These are phyloP conservation scores for Nyleta sp. DNA, from an alignment of 2,888 invertebrate genomes.

Conservation along the genomic window DNA sequence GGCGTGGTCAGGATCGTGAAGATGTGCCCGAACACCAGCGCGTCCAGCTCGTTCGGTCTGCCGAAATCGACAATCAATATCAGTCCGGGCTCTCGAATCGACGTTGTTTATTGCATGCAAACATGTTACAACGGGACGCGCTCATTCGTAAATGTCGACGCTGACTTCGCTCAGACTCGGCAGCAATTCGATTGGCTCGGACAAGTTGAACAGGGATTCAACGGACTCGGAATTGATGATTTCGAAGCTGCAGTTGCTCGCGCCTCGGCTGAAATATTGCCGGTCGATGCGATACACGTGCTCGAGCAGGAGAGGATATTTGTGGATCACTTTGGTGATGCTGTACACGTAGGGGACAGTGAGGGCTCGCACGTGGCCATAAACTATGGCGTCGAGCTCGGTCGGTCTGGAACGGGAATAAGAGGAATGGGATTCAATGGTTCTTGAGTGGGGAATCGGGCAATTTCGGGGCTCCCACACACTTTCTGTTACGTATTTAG, in stretches of 20 bases:
- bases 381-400: conserved; percentile 91
- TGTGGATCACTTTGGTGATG: conserved; percentile 81
- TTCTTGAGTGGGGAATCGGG: no score
- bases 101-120: no score
- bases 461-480: no score
- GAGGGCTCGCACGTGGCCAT: conserved; percentile 85
- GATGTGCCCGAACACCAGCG: conserved; percentile 98
- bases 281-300: conserved; percentile 70
- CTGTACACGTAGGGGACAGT: conserved; percentile 74
- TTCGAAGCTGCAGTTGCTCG: conserved; percentile 67
- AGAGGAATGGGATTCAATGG: no score
- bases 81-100: no score
- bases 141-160: background rate
- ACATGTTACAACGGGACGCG: no score
- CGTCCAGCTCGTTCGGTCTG: conserved; percentile 97
- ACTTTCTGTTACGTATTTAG: no score
- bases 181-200: conserved; percentile 68
- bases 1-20: conserved; percentile 96
- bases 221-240: conserved; percentile 67
- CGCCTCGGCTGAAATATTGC: conserved; percentile 60
- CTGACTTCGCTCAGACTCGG: conserved; percentile 42
- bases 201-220: conserved; percentile 71
- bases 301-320: conserved; percentile 82
- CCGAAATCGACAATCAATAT: background rate
- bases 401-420: conserved; percentile 85